These are phyloP conservation scores for Tinea semifulvella DNA, from an alignment of 2,888 invertebrate genomes.

Conservation along the genomic window DNA sequence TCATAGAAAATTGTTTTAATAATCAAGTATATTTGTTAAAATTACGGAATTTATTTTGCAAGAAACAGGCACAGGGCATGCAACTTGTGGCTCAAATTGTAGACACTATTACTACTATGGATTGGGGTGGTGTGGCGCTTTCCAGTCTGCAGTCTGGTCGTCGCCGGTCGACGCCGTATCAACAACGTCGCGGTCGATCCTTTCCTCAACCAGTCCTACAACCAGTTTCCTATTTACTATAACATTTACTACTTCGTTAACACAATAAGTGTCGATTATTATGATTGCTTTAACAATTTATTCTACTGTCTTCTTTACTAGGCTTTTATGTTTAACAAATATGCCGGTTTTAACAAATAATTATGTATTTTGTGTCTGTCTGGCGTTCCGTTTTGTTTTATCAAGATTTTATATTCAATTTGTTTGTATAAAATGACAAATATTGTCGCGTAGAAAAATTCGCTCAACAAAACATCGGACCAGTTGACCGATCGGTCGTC, in stretches of 20 bases:
- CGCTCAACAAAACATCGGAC: background rate
- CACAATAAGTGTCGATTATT: background rate
- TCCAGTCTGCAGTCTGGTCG: slow-evolving; percentile 5
- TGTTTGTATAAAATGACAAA: too few species aligned
- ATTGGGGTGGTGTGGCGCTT: slow-evolving; percentile 9
- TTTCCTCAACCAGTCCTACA: background rate
- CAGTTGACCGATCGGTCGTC: background rate
- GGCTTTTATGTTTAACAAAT: too few species aligned
- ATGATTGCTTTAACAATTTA: background rate
- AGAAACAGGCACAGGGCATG: slow-evolving; percentile 2
- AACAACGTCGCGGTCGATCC: background rate
- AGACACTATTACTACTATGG: slow-evolving; percentile 2
- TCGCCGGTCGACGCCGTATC: slow-evolving; percentile 1
- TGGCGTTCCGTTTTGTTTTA: too few species aligned
- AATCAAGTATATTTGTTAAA: too few species aligned
- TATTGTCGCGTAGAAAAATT: too few species aligned
- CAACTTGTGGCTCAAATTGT: slow-evolving; percentile 5
- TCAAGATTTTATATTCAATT: too few species aligned
- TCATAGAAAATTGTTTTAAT: too few species aligned
- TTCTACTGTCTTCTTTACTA: background rate
- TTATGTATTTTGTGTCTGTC: too few species aligned
- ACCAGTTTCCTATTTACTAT: background rate
- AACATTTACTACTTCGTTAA: background rate
- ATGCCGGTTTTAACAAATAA: too few species aligned
- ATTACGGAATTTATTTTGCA: too few species aligned